Conservation (phyloP, 2,113 vertebrate genomes). For the Nanger granti region DNA sequence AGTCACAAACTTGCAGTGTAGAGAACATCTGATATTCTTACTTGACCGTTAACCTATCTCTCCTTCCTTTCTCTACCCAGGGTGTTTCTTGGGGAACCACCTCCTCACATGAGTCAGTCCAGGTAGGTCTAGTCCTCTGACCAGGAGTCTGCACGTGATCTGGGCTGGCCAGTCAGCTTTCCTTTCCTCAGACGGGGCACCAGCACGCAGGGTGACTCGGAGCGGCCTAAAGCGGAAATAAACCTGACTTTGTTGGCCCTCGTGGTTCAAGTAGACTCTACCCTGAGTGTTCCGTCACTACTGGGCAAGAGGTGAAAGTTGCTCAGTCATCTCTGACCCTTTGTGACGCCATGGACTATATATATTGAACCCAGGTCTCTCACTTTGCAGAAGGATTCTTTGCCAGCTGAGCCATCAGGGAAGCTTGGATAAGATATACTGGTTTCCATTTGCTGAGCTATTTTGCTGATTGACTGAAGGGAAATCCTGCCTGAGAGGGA, state of each 20-base stretch:
- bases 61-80: background rate
- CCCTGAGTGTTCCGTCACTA: background rate
- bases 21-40: background rate
- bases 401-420: background rate
- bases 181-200: background rate
- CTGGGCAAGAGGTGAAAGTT: background rate
- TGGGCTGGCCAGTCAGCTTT: background rate
- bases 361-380: background rate
- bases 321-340: background rate
- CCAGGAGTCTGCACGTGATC: background rate
- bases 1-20: background rate
- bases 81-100: background rate
- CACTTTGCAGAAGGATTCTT: background rate
- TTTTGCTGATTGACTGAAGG: background rate
- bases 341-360: background rate
- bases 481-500: background rate
- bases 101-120: background rate
- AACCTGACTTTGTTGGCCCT: background rate
- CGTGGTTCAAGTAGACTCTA: background rate
- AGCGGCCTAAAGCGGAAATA: background rate
- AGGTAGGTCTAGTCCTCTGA: background rate
- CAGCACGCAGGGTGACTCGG: accelerated
- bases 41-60: background rate
- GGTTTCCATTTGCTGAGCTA: background rate
- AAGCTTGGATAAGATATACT: background rate